Base-by-base conservation (phyloP, 2,113 vertebrate genomes). In the Ctenodactylus gundi region DNA sequence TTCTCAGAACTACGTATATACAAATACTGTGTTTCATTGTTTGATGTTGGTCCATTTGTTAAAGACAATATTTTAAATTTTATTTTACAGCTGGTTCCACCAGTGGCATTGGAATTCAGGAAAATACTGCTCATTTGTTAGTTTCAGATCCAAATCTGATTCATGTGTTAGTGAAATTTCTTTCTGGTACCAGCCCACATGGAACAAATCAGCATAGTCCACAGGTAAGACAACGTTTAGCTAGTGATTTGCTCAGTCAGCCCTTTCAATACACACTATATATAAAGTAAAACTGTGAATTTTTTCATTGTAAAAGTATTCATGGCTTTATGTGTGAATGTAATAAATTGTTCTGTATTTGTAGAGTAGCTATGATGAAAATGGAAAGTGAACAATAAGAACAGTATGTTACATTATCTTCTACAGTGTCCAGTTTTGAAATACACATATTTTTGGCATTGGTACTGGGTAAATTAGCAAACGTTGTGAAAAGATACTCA, bases 191-290 rank as follows among this genome's bases (percentile, higher is more conserved):
- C 96, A 99, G 98, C 98, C 99, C 99, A 97, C 99, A 99, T 84
- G 99, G 99, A 94, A 99, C 99, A 65, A 99, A 99, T 98, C 99
- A 99, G 96, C 99, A 99, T 97, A 99, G 99, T 98, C 98, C 99
- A 65, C 99, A 99, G 99, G 99, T 99, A 98, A 96, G 29, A 11
- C 1, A 77, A 88, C 18, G 62, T 94, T 72, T 60, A 93, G 3
- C 29, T 58, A 65, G 17, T 90, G 49, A 80, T 92, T 18, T 78
- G 14, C 23, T 18, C 18, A 78, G 14, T 18, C 18, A 78, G 14
- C 53, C 9, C 41, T 29, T 87, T 67, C 8, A 81, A 8, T 67
- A 64, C 89, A 49, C 3, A 68, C 5, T 77, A n/a, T 55, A 67
- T 57, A 14, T 84, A 72, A 64, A 91, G 41, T 57, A 77, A 72